Conservation (phyloP, 1,140 invertebrate genomes). For the Venturia canescens region DNA sequence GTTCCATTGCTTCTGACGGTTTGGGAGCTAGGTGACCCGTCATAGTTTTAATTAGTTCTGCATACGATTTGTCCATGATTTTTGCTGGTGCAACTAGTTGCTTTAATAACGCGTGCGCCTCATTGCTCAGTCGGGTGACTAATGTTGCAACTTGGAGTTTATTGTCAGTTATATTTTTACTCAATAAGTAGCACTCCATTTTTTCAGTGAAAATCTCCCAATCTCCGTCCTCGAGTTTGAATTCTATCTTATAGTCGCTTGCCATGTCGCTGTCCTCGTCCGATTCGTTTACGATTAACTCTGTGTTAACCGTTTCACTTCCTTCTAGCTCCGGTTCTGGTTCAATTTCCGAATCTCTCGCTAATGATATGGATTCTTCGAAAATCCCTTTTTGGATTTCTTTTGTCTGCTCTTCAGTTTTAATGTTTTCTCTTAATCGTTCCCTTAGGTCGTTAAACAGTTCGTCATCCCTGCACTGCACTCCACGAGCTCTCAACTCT, state of each 20-base stretch:
- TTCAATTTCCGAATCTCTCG: neutral
- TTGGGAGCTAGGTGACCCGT: slow-evolving; percentile 29
- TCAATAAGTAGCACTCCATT: slow-evolving; percentile 17
- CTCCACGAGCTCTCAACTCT: slow-evolving; percentile 2
- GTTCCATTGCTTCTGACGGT: slow-evolving; percentile 35
- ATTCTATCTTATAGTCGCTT: slow-evolving; percentile 19
- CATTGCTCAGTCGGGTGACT: slow-evolving; percentile 8
- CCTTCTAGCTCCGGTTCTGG: neutral
- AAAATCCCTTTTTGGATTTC: too few species aligned
- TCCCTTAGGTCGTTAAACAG: neutral
- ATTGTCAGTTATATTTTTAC: slow-evolving; percentile 37
- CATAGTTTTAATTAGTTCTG: slow-evolving; percentile 20
- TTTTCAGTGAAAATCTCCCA: slow-evolving; percentile 37
- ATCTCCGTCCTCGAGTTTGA: slow-evolving; percentile 1
- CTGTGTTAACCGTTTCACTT: neutral
- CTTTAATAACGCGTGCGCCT: slow-evolving; percentile 22
- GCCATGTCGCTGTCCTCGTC: slow-evolving; percentile 23
- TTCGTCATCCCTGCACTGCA: neutral
- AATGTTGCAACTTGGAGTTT: slow-evolving; percentile 33
- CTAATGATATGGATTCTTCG: neutral
- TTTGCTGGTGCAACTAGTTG: slow-evolving; percentile 21
- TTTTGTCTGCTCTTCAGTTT: too few species aligned
- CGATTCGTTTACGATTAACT: neutral
- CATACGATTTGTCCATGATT: slow-evolving; percentile 25
- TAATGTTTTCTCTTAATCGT: slow-evolving; percentile 26